Percentiles rank a stretch among this genome's conserved stretches.
Evolutionary conservation across 30 jellyfish, hydroid and myxozoan genomes (phyloP).

Genomic region (Hydractinia echinata): DNA sequence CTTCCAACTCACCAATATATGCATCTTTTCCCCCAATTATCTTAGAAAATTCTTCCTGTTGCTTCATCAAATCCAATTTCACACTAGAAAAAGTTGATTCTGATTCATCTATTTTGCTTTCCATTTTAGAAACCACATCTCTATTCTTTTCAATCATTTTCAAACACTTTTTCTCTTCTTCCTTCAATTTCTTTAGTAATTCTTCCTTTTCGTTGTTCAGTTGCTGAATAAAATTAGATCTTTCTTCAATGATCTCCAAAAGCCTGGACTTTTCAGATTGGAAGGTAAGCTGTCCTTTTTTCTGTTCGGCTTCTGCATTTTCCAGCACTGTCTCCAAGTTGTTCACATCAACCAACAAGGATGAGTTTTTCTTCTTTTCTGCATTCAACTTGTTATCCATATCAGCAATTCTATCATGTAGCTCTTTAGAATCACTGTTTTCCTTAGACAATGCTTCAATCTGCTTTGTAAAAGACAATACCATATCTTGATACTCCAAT

Average conservation of each 20-base stretch:
- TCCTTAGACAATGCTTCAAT: not conserved
- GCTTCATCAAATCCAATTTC: not conserved
- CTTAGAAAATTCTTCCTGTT: not conserved
- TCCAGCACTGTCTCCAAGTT: not conserved
- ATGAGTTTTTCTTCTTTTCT: constrained; percentile 1
- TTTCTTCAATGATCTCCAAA: not conserved
- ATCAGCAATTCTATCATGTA: not conserved
- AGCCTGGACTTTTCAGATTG: not conserved
- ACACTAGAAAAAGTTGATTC: not conserved
- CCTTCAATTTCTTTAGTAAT: constrained; percentile 4
- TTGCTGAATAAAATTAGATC: not conserved
- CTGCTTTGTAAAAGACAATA: not conserved
- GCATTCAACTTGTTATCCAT: not conserved
- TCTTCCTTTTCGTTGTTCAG: not conserved
- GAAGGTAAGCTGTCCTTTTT: not conserved
- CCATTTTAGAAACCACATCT: not conserved
- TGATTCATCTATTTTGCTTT: not conserved
- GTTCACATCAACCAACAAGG: not conserved
- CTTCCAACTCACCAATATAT: not conserved
- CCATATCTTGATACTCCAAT: not conserved
- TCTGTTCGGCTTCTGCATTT: not conserved
- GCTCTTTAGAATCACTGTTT: not conserved
- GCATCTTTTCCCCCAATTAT: not conserved
- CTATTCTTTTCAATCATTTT: not conserved
- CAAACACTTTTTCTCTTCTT: not conserved